Conservation (phyloP, 2,113 vertebrate genomes). For the Sorex fumeus region DNA sequence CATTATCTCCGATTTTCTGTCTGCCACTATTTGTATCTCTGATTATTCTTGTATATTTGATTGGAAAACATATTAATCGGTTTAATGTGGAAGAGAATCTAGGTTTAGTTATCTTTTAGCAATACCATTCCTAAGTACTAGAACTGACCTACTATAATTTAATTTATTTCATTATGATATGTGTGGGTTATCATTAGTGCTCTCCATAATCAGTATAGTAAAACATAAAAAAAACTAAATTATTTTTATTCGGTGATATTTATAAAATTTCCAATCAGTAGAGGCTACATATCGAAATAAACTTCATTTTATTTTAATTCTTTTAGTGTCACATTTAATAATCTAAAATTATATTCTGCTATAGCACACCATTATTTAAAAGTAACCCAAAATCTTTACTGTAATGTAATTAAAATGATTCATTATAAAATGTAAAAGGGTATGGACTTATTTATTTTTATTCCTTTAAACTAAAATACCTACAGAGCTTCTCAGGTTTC, state of each 20-base stretch:
- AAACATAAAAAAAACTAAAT: slow-evolving; percentile 76
- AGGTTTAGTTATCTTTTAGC: slow-evolving; percentile 56
- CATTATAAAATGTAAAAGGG: slow-evolving; percentile 75
- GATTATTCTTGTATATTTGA: slow-evolving; percentile 2
- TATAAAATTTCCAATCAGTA: slow-evolving; percentile 72
- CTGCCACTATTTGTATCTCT: neutral
- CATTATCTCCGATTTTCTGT: slow-evolving; percentile 9
- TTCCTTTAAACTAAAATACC: slow-evolving; percentile 56
- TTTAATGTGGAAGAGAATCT: slow-evolving; percentile 33
- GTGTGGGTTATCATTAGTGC: slow-evolving; percentile 64
- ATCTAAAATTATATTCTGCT: slow-evolving; percentile 77
- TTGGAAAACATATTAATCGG: neutral
- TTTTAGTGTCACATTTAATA: slow-evolving; percentile 78
- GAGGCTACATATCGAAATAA: slow-evolving; percentile 75
- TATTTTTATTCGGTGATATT: slow-evolving; percentile 80
- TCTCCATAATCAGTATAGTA: slow-evolving; percentile 64
- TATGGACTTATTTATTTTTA: slow-evolving; percentile 39
- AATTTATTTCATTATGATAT: slow-evolving; percentile 69
- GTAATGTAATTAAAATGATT: slow-evolving; percentile 79
- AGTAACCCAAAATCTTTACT: slow-evolving; percentile 80
- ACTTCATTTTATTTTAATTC: slow-evolving; percentile 60
- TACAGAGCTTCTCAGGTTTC: slow-evolving; percentile 46
- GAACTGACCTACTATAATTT: slow-evolving; percentile 78
- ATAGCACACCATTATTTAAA: slow-evolving; percentile 73
- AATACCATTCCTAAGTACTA: slow-evolving; percentile 72